Base-by-base conservation (phyloP, 2,113 vertebrate species). In the Neoarius graeffei region DNA sequence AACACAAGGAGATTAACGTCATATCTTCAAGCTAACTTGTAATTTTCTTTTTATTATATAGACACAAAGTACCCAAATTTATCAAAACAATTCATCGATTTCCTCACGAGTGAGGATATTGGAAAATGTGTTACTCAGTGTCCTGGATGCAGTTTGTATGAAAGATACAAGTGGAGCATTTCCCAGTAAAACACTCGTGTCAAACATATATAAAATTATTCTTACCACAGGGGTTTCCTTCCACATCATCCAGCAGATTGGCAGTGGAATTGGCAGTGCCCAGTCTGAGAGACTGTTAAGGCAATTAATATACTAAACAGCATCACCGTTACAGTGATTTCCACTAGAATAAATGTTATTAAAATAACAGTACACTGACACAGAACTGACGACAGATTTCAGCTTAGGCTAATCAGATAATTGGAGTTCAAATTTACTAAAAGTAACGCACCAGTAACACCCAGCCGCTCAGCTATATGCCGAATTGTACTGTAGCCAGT, bases 191-290 rank as follows among this genome's bases (percentile, higher is more conserved):
- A 42, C 42, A 42, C 42, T 42, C 42, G 0, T 42, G 42, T 42
- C 42, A 42, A 42, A 42, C 42, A 19, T n/a, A 7, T 66, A 66
- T 42, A 20, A 2, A 73, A 5, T 8, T 80, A 76, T 62, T 48
- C 96, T 97, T 95, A 99, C 98, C 98, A 0, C 95, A 97, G 0
- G 95, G 93, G 57, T 97, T 96, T 91, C 96, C 98, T 89, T 99
- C 98, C 0, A 98, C 95, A 0, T 99, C 96, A 0, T 99, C 98
- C 0, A 99, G 95, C 8, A 99, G 97, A 88, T 99, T 99, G 62
- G 97, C 97, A 0, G 98, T 99, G 7, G 98, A 99, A 27, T 97
- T 96, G 0, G 98, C 96, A 0, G 97, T 97, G 77, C 97, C 97
- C 92, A 99, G 82, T 84, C 98, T 99, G 94, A 0, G 89, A 0